Evolutionary conservation across 2,797 vertebrate species (phyloP).

Genomic region (Ctenopoma multispine): DNA sequence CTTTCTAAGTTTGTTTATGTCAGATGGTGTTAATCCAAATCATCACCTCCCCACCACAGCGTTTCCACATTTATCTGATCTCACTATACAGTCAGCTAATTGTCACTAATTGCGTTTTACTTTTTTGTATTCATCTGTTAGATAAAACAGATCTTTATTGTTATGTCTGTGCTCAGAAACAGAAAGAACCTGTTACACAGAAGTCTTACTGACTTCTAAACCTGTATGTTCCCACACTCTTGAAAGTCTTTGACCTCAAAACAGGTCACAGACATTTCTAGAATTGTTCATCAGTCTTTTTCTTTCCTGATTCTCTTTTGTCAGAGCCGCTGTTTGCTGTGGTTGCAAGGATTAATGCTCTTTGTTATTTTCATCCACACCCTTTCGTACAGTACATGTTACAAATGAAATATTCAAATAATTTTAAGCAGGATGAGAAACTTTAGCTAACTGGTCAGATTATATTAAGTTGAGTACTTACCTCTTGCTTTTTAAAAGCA

Average conservation of each 20-base stretch:
- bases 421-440: accelerated
- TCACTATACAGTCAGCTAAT: neutral
- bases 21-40: neutral
- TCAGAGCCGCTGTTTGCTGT: neutral
- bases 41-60: neutral
- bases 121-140: neutral
- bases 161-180: neutral
- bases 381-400: neutral
- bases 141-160: neutral
- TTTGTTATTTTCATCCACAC: neutral
- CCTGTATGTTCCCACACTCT: conserved; percentile 11
- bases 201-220: neutral
- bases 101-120: no score
- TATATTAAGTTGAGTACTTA: conserved; percentile 25
- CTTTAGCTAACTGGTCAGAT: no score
- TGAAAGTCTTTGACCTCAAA: neutral
- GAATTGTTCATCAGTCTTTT: neutral
- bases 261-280: neutral
- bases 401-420: neutral
- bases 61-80: neutral
- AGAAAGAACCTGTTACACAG: no score
- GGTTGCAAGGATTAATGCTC: neutral
- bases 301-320: neutral
- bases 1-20: neutral
- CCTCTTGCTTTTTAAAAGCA: conserved; percentile 49